Conservation (phyloP, 2,888 invertebrate species). For the Drosophila atripex region DNA sequence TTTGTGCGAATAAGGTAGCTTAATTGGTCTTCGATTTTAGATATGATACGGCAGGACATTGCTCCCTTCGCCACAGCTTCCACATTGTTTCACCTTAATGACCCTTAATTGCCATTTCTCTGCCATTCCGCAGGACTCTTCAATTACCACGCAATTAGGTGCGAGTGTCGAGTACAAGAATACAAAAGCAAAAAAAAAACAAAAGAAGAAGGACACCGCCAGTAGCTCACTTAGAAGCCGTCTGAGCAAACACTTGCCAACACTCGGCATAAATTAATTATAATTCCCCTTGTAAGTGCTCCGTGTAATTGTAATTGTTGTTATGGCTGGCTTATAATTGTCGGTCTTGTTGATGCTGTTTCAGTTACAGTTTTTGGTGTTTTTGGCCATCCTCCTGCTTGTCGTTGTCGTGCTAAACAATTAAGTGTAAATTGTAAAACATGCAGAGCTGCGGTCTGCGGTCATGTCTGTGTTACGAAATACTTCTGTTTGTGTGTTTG, state of each 20-base stretch:
- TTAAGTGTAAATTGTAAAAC: conserved; percentile 53
- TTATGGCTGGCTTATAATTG: conserved; percentile 50
- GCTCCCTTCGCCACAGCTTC: not conserved
- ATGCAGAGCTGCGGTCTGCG: conserved; percentile 48
- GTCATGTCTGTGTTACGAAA: conserved; percentile 26
- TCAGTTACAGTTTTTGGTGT: conserved; percentile 41
- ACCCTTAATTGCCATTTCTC: conserved; percentile 41
- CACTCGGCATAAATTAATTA: conserved; percentile 74
- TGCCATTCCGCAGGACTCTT: conserved; percentile 22
- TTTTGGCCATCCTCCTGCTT: conserved; percentile 8
- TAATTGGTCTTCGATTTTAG: conserved; percentile 38
- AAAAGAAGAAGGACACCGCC: conserved; percentile 16
- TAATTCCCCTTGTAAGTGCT: conserved; percentile 58
- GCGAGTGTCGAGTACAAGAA: conserved; percentile 23
- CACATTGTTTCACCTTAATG: conserved; percentile 21
- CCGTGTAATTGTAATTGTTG: conserved; percentile 55
- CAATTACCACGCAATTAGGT: conserved; percentile 37
- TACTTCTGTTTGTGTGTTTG: conserved; percentile 6
- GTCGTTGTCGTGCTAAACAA: conserved; percentile 45
- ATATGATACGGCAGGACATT: conserved; percentile 6
- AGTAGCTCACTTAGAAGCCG: conserved; percentile 46
- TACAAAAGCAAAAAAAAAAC: not conserved
- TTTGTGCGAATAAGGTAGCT: conserved; percentile 27
- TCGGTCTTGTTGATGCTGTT: conserved; percentile 47
- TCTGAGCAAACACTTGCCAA: conserved; percentile 28